Conservation (phyloP, 2,797 vertebrate species). For the Cygnus olor region DNA sequence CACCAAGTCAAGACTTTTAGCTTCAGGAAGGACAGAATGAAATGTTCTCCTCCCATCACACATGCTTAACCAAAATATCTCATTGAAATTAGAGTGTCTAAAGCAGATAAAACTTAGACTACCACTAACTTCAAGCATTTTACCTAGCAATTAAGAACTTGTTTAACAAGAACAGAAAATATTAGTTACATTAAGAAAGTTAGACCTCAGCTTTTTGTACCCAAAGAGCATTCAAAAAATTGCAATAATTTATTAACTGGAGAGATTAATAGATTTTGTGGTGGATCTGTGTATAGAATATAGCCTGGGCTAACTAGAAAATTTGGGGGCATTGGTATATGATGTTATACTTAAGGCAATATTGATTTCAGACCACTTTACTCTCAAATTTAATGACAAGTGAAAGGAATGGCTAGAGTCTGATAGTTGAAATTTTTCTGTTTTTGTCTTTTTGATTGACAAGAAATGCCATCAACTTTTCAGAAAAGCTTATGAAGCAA, state of each 20-base stretch:
- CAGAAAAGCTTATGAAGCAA: neutral
- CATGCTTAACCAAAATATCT: neutral
- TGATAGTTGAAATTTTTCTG: neutral
- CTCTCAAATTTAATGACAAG: neutral
- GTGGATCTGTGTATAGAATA: neutral
- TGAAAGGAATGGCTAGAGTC: neutral
- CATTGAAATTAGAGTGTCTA: slow-evolving; percentile 23
- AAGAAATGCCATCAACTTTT: neutral
- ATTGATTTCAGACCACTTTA: neutral
- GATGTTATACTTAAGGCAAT: neutral
- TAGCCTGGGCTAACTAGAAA: neutral
- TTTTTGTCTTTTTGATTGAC: neutral
- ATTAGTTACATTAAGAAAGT: neutral
- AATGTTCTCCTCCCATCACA: neutral
- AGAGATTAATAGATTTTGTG: neutral
- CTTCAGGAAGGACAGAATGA: neutral
- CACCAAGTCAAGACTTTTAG: neutral
- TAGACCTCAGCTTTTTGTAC: neutral
- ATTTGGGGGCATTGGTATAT: accelerated
- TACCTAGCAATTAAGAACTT: slow-evolving; percentile 37
- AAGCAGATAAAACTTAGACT: slow-evolving; percentile 33
- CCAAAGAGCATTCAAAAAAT: neutral
- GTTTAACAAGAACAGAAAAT: neutral
- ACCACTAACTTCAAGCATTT: slow-evolving; percentile 50
- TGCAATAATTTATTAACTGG: neutral